These are phyloP conservation scores for Taenaris catops DNA, from an alignment of 2,888 invertebrate species.

Conservation along the genomic window DNA sequence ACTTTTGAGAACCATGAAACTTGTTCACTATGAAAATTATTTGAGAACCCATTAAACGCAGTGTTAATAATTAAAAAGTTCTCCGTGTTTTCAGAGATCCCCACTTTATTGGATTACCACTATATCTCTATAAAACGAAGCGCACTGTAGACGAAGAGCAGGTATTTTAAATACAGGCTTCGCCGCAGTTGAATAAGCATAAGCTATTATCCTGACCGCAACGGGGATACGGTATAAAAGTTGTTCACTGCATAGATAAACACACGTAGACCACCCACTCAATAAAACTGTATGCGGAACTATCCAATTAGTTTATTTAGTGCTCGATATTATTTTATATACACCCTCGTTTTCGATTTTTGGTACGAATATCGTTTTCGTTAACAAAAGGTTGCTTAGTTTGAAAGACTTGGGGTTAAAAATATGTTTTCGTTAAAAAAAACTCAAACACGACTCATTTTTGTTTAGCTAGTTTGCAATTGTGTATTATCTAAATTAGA, in stretches of 20 bases:
- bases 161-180: slow-evolving; percentile 20
- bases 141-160: slow-evolving; percentile 10
- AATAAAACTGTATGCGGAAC: slow-evolving; percentile 67
- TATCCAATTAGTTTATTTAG: too few species aligned
- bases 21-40: slow-evolving; percentile 4
- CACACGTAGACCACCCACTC: slow-evolving; percentile 56
- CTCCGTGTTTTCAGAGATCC: slow-evolving; percentile 12
- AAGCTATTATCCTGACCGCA: slow-evolving; percentile 21
- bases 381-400: too few species aligned
- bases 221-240: slow-evolving; percentile 16
- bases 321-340: too few species aligned
- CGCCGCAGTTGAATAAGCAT: slow-evolving; percentile 18
- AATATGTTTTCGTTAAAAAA: too few species aligned
- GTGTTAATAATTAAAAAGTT: slow-evolving; percentile 9
- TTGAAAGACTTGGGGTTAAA: too few species aligned
- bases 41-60: slow-evolving; percentile 4
- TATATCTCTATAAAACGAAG: slow-evolving; percentile 7
- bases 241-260: slow-evolving; percentile 14
- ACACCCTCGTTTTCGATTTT: too few species aligned
- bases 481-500: too few species aligned
- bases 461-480: too few species aligned
- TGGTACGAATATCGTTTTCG: too few species aligned
- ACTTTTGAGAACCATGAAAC: slow-evolving; percentile 7
- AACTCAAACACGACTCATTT: too few species aligned
- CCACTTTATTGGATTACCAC: slow-evolving; percentile 17